phyloP scores from a whole-genome alignment of 2,113 vertebrate genomes.

The Phalacrocorax brasilianus region DNA sequence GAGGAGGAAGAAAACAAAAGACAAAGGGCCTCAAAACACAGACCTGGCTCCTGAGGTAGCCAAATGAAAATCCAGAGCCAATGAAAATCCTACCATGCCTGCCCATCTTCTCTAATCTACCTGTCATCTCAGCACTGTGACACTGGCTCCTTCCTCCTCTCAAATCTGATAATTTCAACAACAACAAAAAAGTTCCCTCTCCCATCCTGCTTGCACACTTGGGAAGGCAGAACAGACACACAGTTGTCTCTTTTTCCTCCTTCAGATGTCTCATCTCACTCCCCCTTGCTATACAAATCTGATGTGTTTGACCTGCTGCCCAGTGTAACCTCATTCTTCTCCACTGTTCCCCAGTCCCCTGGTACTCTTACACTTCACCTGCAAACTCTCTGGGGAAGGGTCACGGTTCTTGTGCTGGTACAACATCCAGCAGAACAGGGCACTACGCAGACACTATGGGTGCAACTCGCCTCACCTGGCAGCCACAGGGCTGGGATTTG shows the following conservation, averaged over 20 bases:
- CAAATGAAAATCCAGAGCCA: background rate
- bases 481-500: background rate
- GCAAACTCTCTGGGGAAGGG: background rate
- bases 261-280: background rate
- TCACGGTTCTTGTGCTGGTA: background rate
- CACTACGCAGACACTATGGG: fast-evolving
- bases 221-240: background rate
- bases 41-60: background rate
- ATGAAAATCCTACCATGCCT: background rate
- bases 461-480: background rate
- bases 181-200: background rate
- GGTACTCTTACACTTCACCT: background rate
- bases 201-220: background rate
- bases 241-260: background rate
- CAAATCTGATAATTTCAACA: background rate
- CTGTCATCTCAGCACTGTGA: background rate
- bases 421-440: background rate
- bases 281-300: background rate
- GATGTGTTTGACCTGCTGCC: background rate
- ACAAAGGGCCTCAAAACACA: background rate
- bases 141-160: background rate
- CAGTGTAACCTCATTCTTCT: background rate
- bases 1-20: background rate
- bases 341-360: background rate
- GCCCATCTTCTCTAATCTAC: background rate